These are phyloP conservation scores for Chymomyza procnemis DNA, from an alignment of 2,888 invertebrate genomes.

Conservation along the genomic window DNA sequence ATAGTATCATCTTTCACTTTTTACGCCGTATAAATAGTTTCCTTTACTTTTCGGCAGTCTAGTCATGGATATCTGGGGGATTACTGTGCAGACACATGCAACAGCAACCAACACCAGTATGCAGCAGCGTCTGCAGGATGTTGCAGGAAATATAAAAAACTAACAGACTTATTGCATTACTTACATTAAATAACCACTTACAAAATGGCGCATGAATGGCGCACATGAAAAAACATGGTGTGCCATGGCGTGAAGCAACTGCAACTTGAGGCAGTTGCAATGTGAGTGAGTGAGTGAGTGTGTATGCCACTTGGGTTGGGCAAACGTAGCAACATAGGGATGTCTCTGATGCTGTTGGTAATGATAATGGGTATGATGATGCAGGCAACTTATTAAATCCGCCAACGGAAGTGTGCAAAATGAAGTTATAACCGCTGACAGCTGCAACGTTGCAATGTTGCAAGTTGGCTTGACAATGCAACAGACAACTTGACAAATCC, in stretches of 20 bases:
- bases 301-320: constrained; percentile 1
- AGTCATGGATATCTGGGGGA: constrained; percentile 33
- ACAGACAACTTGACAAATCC: constrained; percentile 43
- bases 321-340: constrained; percentile 38
- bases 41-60: constrained; percentile 24
- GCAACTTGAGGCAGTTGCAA: constrained; percentile 13
- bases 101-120: constrained; percentile 7
- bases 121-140: constrained; percentile 19
- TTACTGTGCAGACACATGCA: constrained; percentile 17
- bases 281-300: too few relatives aligned
- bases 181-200: constrained; percentile 71
- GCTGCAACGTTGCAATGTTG: not conserved
- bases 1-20: constrained; percentile 52
- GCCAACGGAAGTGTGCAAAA: constrained; percentile 39
- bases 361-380: constrained; percentile 34
- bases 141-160: constrained; percentile 60
- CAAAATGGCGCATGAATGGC: constrained; percentile 45
- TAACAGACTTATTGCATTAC: constrained; percentile 71
- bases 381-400: constrained; percentile 65
- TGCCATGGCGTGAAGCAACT: constrained; percentile 4
- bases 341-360: constrained; percentile 46
- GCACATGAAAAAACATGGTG: constrained; percentile 37
- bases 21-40: constrained; percentile 39
- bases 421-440: constrained; percentile 54
- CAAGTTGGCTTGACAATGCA: constrained; percentile 23